A percentile compares a stretch with the other conserved stretches of the same genome.
phyloP scores from a whole-genome alignment of 2,888 invertebrate species.

The Antheraea assamensis region DNA sequence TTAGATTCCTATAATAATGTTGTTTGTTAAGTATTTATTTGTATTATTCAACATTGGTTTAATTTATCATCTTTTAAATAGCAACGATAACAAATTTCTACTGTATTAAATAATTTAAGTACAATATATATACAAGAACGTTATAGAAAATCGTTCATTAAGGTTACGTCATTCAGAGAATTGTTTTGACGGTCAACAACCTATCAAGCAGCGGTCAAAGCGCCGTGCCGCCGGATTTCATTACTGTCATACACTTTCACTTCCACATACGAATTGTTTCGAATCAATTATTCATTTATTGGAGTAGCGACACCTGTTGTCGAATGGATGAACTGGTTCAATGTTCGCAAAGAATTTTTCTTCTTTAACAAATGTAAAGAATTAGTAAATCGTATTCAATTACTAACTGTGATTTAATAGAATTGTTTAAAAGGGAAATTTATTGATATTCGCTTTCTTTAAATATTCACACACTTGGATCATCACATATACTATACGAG shows the following conservation, averaged over 20 bases:
- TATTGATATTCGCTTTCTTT: too few relatives aligned
- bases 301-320: slow-evolving; percentile 32
- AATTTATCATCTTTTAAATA: too few relatives aligned
- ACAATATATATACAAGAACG: slow-evolving; percentile 7
- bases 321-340: slow-evolving; percentile 24
- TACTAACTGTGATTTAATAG: too few relatives aligned
- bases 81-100: too few relatives aligned
- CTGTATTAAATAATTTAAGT: background rate
- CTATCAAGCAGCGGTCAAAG: slow-evolving; percentile 63
- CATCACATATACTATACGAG: too few relatives aligned
- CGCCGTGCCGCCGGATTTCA: slow-evolving; percentile 44
- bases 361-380: background rate
- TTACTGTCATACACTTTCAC: slow-evolving; percentile 62
- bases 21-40: too few relatives aligned
- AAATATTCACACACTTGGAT: too few relatives aligned
- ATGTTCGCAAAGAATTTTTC: background rate
- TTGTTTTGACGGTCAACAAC: slow-evolving; percentile 78
- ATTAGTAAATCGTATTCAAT: too few relatives aligned
- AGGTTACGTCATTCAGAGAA: slow-evolving; percentile 59
- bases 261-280: slow-evolving; percentile 39
- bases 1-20: too few relatives aligned
- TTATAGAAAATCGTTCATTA: slow-evolving; percentile 32
- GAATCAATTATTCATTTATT: background rate
- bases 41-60: too few relatives aligned
- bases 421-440: too few relatives aligned